Evolutionary conservation across 2,113 vertebrate species (phyloP).

Genomic region (Dicaeum eximium): DNA sequence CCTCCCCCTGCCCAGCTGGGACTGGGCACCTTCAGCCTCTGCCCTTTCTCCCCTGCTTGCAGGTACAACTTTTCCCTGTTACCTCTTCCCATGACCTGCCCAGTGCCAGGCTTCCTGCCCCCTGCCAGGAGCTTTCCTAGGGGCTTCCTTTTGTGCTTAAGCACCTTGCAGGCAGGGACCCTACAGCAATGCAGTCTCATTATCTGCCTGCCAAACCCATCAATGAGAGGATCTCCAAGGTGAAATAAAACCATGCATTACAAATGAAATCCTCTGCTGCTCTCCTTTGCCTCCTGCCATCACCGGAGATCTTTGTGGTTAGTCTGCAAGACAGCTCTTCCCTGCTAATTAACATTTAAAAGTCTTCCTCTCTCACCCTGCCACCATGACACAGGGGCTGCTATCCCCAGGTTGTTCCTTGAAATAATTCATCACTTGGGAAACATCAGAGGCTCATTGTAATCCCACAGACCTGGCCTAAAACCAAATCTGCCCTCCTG

Average conservation of each 20-base stretch:
- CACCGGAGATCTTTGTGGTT: constrained; percentile 41
- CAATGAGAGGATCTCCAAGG: constrained; percentile 41
- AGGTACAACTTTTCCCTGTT: background rate
- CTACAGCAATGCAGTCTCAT: constrained; percentile 30
- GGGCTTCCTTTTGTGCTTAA: constrained; percentile 18
- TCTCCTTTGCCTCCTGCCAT: constrained; percentile 39
- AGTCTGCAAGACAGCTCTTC: constrained; percentile 25
- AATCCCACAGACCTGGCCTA: background rate
- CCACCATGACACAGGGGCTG: background rate
- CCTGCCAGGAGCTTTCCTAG: background rate
- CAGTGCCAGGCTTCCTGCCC: background rate
- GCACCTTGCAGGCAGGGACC: constrained; percentile 20
- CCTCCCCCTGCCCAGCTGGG: background rate
- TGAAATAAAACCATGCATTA: constrained; percentile 60
- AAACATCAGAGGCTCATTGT: background rate
- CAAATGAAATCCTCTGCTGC: constrained; percentile 47
- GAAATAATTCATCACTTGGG: constrained; percentile 23
- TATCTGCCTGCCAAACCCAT: constrained; percentile 36
- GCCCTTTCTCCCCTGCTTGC: background rate
- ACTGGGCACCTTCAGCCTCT: background rate
- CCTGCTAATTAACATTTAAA: constrained; percentile 59
- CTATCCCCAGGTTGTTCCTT: background rate
- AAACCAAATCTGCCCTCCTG: background rate
- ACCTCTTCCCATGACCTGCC: background rate
- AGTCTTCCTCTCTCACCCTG: constrained; percentile 28